These are phyloP conservation scores for Panulirus ornatus DNA, from an alignment of 1,140 invertebrate genomes.

Conservation along the genomic window DNA sequence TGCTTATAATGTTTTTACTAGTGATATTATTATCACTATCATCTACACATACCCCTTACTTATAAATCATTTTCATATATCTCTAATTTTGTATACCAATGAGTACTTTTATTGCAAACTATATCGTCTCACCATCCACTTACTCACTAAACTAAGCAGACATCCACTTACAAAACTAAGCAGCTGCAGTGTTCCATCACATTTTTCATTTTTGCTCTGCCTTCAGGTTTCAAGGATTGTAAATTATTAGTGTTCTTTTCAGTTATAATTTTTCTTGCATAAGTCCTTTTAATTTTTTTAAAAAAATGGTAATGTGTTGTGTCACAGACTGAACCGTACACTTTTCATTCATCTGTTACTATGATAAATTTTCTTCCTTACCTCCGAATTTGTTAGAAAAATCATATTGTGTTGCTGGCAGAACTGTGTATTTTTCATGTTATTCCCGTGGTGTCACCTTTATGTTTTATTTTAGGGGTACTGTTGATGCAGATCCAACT, in stretches of 20 bases:
- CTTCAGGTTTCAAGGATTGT: too few relatives aligned
- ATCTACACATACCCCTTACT: background rate
- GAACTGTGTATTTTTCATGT: background rate
- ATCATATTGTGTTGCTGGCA: background rate
- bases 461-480: slow-evolving; percentile 22
- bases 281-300: too few relatives aligned
- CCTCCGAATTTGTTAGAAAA: background rate
- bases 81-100: background rate
- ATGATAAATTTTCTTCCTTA: background rate
- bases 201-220: too few relatives aligned
- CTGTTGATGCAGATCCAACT: slow-evolving; percentile 34
- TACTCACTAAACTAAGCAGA: background rate
- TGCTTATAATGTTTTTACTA: too few relatives aligned
- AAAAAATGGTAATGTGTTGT: too few relatives aligned
- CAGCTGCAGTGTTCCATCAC: too few relatives aligned
- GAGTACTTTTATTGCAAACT: background rate
- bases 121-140: background rate
- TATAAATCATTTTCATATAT: background rate
- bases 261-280: too few relatives aligned
- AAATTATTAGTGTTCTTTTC: too few relatives aligned
- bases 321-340: too few relatives aligned
- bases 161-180: background rate
- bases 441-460: background rate
- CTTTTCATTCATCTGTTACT: background rate
- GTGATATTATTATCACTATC: too few relatives aligned